These are phyloP conservation scores for Thymelicus lineola DNA, from an alignment of 2,888 invertebrate species.

Conservation along the genomic window DNA sequence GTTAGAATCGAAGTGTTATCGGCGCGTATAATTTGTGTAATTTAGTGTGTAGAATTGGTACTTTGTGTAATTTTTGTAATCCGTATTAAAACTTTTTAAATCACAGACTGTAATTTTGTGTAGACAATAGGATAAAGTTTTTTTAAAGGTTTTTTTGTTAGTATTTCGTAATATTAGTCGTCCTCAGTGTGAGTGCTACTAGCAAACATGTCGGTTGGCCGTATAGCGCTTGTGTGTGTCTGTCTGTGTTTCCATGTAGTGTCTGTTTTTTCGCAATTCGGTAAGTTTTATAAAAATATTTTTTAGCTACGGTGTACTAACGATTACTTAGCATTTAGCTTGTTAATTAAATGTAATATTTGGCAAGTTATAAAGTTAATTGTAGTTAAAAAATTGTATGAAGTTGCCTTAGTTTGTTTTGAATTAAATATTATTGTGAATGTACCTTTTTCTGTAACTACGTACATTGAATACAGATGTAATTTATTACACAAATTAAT, in stretches of 20 bases:
- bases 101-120: background rate
- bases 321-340: background rate
- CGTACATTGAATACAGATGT: no score
- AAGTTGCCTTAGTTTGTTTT: no score
- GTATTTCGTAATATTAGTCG: background rate
- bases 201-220: slow-evolving; percentile 42
- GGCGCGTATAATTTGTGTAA: background rate
- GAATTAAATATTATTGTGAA: no score
- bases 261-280: slow-evolving; percentile 60
- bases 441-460: no score
- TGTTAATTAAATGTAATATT: background rate
- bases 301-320: slow-evolving; percentile 44
- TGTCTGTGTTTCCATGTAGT: slow-evolving; percentile 56
- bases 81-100: background rate
- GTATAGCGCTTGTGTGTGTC: slow-evolving; percentile 55
- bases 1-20: background rate
- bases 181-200: background rate
- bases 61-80: background rate
- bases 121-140: background rate
- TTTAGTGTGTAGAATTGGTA: background rate
- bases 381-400: background rate
- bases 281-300: slow-evolving; percentile 64
- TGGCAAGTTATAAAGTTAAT: background rate
- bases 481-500: no score
- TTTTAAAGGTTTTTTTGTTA: background rate